Conservation (phyloP, 2,113 vertebrate species). For the Leiothrix lutea region DNA sequence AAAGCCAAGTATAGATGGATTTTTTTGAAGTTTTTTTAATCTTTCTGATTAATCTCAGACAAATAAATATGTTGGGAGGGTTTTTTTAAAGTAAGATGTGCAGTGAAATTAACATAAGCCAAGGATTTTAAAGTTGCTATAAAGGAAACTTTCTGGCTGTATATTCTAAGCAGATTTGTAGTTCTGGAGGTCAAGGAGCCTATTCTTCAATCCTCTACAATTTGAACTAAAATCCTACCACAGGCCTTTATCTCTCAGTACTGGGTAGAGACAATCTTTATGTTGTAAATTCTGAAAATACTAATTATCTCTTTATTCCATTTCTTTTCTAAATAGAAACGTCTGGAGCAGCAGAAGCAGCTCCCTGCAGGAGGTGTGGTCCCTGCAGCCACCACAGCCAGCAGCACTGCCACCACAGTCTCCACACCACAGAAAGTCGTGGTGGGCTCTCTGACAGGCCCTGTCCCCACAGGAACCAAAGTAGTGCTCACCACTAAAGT, state of each 20-base stretch:
- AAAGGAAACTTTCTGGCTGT: not conserved
- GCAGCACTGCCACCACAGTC: conserved; percentile 73
- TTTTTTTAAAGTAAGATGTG: not conserved
- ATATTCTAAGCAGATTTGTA: not conserved
- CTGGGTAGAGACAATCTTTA: not conserved
- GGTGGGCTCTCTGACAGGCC: conserved; percentile 79
- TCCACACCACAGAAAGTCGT: conserved; percentile 84
- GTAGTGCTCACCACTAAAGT: conserved; percentile 93
- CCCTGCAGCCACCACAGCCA: conserved; percentile 73
- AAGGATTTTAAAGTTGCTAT: not conserved
- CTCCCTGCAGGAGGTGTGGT: conserved; percentile 56
- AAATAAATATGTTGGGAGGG: not conserved
- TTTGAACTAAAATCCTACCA: not conserved
- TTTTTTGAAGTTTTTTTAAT: not conserved
- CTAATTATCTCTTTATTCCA: not conserved
- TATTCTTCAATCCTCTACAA: not conserved
- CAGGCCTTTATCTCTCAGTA: not conserved
- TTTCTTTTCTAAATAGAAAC: conserved; percentile 78
- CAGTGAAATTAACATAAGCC: not conserved
- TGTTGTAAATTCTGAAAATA: not conserved
- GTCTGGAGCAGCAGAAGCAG: conserved; percentile 89
- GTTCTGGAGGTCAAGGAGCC: not conserved
- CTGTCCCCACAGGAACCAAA: conserved; percentile 87
- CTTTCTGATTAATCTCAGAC: not conserved
- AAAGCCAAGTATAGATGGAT: not conserved